These are phyloP conservation scores for Limnephilus marmoratus DNA, from an alignment of 2,888 invertebrate genomes.

Conservation along the genomic window DNA sequence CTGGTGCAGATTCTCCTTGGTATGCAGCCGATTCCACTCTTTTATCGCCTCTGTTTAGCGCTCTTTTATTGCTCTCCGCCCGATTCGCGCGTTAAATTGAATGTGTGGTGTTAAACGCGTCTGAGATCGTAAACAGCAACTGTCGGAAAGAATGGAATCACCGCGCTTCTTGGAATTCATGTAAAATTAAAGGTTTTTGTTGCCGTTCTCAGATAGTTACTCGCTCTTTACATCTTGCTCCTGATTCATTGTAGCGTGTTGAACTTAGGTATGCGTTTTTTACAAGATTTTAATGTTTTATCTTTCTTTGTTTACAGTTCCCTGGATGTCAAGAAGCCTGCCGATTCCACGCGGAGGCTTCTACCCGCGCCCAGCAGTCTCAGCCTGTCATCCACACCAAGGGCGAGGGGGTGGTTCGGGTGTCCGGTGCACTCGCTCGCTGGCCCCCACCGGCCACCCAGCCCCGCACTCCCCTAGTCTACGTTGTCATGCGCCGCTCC, in stretches of 20 bases:
- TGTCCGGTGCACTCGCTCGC: constrained; percentile 80
- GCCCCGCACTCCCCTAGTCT: constrained; percentile 80
- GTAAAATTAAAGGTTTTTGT: neutral
- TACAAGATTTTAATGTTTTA: neutral
- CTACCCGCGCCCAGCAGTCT: constrained; percentile 78
- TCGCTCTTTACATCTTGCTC: neutral
- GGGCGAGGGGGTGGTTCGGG: constrained; percentile 82
- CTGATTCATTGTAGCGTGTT: neutral
- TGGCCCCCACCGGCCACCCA: constrained; percentile 81
- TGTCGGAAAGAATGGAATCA: constrained; percentile 25
- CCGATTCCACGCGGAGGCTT: constrained; percentile 82
- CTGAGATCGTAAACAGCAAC: constrained; percentile 29
- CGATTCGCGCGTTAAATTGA: constrained; percentile 50
- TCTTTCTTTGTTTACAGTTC: constrained; percentile 74
- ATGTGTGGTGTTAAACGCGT: constrained; percentile 44
- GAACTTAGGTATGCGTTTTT: neutral
- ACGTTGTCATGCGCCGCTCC: constrained; percentile 83
- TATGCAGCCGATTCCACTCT: constrained; percentile 34
- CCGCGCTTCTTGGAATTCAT: neutral
- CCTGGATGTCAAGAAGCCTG: constrained; percentile 85
- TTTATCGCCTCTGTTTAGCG: constrained; percentile 53
- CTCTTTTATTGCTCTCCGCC: constrained; percentile 44
- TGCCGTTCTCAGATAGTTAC: neutral
- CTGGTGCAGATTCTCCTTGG: constrained; percentile 24
- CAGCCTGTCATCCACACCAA: constrained; percentile 85